phyloP scores from a whole-genome alignment of 2,888 invertebrate genomes.

The Criorhina ranunculi region DNA sequence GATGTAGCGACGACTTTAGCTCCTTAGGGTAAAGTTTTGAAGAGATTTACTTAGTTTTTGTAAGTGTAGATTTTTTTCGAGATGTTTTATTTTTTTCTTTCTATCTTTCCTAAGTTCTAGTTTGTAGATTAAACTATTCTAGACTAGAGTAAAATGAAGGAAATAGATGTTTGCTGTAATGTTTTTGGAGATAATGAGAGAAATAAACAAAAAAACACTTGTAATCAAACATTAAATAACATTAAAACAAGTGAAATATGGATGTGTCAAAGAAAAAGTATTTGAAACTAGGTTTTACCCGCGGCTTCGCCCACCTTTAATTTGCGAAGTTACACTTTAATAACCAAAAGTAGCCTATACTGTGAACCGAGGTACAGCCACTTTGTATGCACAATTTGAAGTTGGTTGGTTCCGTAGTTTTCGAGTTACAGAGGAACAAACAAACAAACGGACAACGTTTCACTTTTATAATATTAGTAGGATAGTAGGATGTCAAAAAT shows the following conservation, averaged over 20 bases:
- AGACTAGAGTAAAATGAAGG: conserved; percentile 16
- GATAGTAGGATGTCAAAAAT: too few relatives aligned
- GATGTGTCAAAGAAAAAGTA: conserved; percentile 4
- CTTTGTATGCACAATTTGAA: too few relatives aligned
- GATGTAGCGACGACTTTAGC: conserved; percentile 43
- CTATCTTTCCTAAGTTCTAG: conserved; percentile 10
- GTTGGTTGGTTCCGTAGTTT: too few relatives aligned
- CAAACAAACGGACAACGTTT: too few relatives aligned
- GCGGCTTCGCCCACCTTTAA: too few relatives aligned
- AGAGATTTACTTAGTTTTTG: background rate
- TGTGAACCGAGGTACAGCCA: too few relatives aligned
- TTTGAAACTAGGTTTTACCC: too few relatives aligned
- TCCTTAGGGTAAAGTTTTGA: conserved; percentile 24
- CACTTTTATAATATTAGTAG: too few relatives aligned
- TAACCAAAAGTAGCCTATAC: too few relatives aligned
- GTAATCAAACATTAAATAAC: background rate
- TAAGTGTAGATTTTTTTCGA: background rate
- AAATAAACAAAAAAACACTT: conserved; percentile 16
- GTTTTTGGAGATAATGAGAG: conserved; percentile 11
- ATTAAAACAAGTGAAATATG: background rate
- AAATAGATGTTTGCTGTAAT: conserved; percentile 23
- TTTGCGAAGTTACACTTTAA: too few relatives aligned
- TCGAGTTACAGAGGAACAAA: too few relatives aligned
- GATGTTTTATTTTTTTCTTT: too few relatives aligned
- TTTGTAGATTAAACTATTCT: conserved; percentile 4